Percentiles rank a stretch among this genome's conserved stretches.
phyloP scores from a whole-genome alignment of 2,888 invertebrate genomes.

The Tipula helvola region DNA sequence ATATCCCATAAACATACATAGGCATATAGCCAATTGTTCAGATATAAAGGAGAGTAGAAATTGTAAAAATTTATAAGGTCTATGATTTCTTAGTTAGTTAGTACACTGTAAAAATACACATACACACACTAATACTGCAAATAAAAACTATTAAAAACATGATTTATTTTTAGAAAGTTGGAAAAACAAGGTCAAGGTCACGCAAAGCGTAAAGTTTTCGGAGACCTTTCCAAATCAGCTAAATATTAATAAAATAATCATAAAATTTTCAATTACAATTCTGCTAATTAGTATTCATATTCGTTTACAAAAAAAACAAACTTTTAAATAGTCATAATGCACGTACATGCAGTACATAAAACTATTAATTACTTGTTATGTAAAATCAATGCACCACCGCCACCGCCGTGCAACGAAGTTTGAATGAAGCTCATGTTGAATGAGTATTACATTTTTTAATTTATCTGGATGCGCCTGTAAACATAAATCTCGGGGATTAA shows the following conservation, averaged over 20 bases:
- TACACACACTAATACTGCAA: neutral
- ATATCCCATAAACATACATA: neutral
- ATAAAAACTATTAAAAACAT: neutral
- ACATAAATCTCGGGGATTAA: too few species aligned
- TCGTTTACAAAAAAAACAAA: neutral
- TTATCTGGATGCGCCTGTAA: too few species aligned
- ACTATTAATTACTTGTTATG: neutral
- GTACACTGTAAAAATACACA: neutral
- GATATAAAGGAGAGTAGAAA: neutral
- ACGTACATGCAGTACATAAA: neutral
- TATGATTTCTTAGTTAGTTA: neutral
- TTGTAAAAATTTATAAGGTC: neutral
- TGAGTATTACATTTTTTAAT: too few species aligned
- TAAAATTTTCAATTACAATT: neutral
- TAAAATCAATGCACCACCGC: too few species aligned
- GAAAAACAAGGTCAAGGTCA: neutral
- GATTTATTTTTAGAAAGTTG: neutral
- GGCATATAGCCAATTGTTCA: neutral
- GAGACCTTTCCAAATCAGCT: neutral
- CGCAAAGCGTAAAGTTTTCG: neutral
- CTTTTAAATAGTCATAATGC: neutral
- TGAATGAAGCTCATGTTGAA: too few species aligned
- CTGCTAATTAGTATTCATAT: neutral
- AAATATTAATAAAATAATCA: neutral
- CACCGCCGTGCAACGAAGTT: too few species aligned